Conservation (phyloP, 2,113 vertebrate species). For the Tamias sibiricus region DNA sequence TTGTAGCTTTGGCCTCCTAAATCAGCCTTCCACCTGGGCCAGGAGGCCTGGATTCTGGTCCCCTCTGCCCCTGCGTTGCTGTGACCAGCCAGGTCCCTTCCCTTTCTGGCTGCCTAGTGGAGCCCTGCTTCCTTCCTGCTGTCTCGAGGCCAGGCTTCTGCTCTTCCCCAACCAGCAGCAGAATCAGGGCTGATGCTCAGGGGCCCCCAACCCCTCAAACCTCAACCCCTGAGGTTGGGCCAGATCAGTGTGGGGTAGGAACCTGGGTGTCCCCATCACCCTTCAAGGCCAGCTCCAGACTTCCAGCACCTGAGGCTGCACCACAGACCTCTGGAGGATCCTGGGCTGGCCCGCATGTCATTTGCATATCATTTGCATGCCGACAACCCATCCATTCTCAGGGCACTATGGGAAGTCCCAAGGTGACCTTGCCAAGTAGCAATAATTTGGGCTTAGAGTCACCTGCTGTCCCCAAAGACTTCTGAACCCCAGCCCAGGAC, state of each 20-base stretch:
- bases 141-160: slow-evolving; percentile 46
- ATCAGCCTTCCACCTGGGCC: slow-evolving; percentile 24
- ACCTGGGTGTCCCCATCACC: not conserved
- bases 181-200: slow-evolving; percentile 73
- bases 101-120: slow-evolving; percentile 32
- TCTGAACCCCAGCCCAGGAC: not conserved
- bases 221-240: not conserved
- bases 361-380: slow-evolving; percentile 75
- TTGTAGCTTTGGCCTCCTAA: slow-evolving; percentile 35
- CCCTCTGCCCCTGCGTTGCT: not conserved
- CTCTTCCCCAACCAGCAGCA: slow-evolving; percentile 42
- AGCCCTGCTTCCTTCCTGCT: slow-evolving; percentile 43
- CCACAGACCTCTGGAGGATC: slow-evolving; percentile 6
- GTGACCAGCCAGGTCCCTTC: not conserved
- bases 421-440: slow-evolving; percentile 66
- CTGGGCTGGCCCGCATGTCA: slow-evolving; percentile 67
- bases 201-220: not conserved
- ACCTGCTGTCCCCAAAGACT: slow-evolving; percentile 55
- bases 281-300: not conserved
- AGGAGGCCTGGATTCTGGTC: slow-evolving; percentile 25
- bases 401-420: slow-evolving; percentile 59
- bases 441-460: slow-evolving; percentile 75
- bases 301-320: not conserved
- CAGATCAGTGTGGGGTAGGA: not conserved
- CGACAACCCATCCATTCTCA: slow-evolving; percentile 54